phyloP scores from a whole-genome alignment of 1,140 invertebrate species.

The Homalodisca vitripennis region DNA sequence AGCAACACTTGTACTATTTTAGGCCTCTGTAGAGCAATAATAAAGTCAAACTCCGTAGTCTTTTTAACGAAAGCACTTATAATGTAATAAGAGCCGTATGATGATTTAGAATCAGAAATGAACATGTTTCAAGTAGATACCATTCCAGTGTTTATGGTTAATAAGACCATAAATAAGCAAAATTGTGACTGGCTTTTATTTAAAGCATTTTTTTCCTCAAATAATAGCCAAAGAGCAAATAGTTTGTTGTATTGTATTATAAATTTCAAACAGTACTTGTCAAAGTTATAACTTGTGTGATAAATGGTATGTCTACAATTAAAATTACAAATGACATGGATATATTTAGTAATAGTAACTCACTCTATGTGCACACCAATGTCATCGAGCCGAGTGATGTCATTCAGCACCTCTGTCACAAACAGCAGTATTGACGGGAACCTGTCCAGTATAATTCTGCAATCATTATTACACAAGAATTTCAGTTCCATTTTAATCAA shows the following conservation, averaged over 20 bases:
- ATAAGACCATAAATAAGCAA: too few relatives aligned
- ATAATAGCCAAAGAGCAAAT: background rate
- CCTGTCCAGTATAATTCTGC: slow-evolving; percentile 65
- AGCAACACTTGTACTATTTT: too few relatives aligned
- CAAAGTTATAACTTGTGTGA: background rate
- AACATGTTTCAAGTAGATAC: too few relatives aligned
- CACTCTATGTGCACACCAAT: slow-evolving; percentile 65
- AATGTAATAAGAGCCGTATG: too few relatives aligned
- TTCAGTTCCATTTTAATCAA: too few relatives aligned
- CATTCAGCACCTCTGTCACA: slow-evolving; percentile 82
- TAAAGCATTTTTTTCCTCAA: background rate
- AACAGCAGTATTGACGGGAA: slow-evolving; percentile 74
- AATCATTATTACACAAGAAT: too few relatives aligned
- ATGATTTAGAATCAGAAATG: too few relatives aligned
- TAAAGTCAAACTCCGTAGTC: too few relatives aligned
- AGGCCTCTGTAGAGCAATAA: too few relatives aligned
- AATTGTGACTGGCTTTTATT: too few relatives aligned
- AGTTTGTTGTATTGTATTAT: background rate
- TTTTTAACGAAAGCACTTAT: too few relatives aligned
- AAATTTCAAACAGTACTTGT: background rate
- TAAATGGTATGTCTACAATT: background rate
- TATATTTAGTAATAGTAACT: slow-evolving; percentile 46
- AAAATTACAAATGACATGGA: background rate
- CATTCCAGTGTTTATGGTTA: too few relatives aligned
- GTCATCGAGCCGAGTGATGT: slow-evolving; percentile 75